A percentile compares a stretch with the other conserved stretches of the same genome.
Conservation (phyloP, 2,888 invertebrate species). For the Acanthosepion esculentum region DNA sequence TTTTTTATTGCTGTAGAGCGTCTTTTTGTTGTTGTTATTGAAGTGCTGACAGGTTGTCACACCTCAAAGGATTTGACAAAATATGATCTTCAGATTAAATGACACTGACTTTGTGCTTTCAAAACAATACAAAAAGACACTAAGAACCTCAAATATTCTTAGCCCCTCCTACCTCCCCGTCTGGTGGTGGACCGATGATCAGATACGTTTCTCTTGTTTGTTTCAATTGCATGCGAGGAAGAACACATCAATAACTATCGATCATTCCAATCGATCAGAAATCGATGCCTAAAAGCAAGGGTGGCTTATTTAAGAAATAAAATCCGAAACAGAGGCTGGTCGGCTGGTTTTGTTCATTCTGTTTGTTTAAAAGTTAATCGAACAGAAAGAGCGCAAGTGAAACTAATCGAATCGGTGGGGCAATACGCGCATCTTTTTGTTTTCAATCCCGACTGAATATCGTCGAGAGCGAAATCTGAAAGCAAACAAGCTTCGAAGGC, state of each 20-base stretch:
- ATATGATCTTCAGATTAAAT: no score
- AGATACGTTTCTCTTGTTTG: no score
- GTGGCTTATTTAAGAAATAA: neutral
- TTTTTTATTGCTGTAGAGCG: no score
- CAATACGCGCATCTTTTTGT: neutral
- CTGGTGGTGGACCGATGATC: no score
- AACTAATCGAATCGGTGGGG: neutral
- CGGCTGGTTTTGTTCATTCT: neutral
- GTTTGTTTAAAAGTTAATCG: neutral
- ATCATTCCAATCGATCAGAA: neutral
- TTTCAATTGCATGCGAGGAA: neutral
- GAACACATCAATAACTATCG: neutral
- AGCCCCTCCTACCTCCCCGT: no score
- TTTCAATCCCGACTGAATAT: neutral
- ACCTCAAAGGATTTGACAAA: no score
- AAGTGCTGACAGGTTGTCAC: no score
- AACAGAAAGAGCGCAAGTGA: neutral
- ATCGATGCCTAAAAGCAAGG: neutral
- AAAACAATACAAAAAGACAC: no score
- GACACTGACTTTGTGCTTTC: no score
- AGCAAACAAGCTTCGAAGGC: neutral
- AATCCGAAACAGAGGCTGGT: neutral
- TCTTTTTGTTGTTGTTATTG: no score
- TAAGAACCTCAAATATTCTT: no score
- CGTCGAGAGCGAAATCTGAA: neutral